Evolutionary conservation across 2,888 invertebrate species (phyloP).

Genomic region (Hirtodrosophila cameraria): DNA sequence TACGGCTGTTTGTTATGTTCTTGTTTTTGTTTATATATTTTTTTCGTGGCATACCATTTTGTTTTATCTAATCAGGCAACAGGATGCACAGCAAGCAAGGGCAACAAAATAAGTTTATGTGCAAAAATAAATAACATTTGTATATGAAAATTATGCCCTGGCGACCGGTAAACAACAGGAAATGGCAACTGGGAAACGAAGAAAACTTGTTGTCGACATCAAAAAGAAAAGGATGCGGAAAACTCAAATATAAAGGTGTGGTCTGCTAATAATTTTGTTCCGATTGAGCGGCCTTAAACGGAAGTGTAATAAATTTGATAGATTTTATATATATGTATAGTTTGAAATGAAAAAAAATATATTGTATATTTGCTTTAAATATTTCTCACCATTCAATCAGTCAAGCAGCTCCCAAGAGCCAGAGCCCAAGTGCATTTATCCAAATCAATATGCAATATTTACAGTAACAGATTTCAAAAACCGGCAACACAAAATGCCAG

Average conservation of each 20-base stretch:
- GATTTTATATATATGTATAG: too few species aligned
- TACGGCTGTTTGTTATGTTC: conserved; percentile 61
- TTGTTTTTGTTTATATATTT: conserved; percentile 58
- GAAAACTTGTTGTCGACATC: conserved; percentile 2
- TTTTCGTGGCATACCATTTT: conserved; percentile 19
- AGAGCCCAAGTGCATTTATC: conserved; percentile 22
- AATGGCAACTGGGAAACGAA: conserved; percentile 15
- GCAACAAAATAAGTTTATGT: conserved; percentile 58
- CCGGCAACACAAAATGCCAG: conserved; percentile 42
- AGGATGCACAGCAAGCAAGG: background rate
- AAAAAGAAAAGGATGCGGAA: background rate
- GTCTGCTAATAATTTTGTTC: conserved; percentile 42
- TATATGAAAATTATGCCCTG: conserved; percentile 40
- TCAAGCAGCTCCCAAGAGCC: conserved; percentile 13
- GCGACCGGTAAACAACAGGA: conserved; percentile 60
- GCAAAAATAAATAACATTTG: conserved; percentile 60
- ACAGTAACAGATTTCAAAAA: conserved; percentile 44
- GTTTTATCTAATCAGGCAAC: conserved; percentile 55
- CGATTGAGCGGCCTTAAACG: conserved; percentile 41
- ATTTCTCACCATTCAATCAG: background rate
- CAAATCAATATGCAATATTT: conserved; percentile 57
- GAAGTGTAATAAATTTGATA: too few species aligned
- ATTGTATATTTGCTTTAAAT: background rate
- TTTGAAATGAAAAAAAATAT: too few species aligned
- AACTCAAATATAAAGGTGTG: conserved; percentile 9